Evolutionary conservation across 2,113 vertebrate genomes (phyloP).

Genomic region (Alligator sinensis): DNA sequence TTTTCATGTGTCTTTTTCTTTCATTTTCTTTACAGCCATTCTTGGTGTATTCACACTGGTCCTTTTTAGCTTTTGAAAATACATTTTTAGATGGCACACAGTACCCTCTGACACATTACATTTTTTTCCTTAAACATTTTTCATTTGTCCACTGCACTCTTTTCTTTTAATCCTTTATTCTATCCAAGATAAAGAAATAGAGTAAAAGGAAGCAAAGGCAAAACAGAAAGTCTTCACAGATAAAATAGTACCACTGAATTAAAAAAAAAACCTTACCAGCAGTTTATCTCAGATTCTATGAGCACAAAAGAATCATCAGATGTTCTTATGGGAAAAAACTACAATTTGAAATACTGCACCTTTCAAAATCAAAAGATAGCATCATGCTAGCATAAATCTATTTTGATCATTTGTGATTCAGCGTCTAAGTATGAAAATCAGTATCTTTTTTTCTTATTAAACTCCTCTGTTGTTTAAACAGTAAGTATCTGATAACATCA

Average conservation of each 20-base stretch:
- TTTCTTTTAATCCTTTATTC: neutral
- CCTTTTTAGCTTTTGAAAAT: neutral
- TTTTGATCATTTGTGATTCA: neutral
- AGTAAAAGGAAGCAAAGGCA: neutral
- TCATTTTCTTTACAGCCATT: neutral
- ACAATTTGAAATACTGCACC: neutral
- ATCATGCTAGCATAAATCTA: neutral
- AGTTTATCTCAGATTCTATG: neutral
- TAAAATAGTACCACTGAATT: neutral
- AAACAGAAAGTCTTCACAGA: neutral
- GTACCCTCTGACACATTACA: neutral
- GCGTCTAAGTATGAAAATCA: neutral
- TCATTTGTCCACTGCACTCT: neutral
- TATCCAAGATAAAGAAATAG: neutral
- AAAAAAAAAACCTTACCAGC: neutral
- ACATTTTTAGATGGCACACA: neutral
- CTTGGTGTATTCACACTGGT: neutral
- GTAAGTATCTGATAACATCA: neutral
- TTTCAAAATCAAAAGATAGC: neutral
- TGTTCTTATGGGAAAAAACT: neutral
- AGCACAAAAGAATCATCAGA: neutral
- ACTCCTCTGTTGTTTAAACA: neutral
- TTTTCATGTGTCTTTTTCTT: neutral
- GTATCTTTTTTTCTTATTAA: neutral
- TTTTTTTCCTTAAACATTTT: neutral